These are phyloP conservation scores for Carcina quercana DNA, from an alignment of 2,888 invertebrate genomes.

Conservation along the genomic window DNA sequence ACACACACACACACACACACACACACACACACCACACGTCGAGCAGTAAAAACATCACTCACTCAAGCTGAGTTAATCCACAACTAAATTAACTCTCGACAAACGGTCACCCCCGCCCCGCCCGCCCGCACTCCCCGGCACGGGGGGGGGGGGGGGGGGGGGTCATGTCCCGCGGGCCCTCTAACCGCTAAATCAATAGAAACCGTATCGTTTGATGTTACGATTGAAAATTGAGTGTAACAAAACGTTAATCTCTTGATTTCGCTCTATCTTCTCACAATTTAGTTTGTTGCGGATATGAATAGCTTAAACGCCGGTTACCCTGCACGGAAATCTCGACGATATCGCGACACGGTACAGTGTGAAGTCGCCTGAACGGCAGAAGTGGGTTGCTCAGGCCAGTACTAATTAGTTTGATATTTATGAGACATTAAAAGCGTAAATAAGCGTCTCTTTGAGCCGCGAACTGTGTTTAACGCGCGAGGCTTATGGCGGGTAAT, in stretches of 20 bases:
- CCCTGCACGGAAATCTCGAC: too few species aligned
- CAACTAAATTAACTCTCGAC: constrained; percentile 68
- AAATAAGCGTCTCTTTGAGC: constrained; percentile 31
- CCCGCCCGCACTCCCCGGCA: constrained; percentile 29
- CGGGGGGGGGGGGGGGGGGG: too few species aligned
- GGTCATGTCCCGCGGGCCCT: too few species aligned
- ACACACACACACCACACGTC: constrained; percentile 16
- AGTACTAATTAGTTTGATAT: constrained; percentile 46
- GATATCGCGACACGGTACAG: too few species aligned
- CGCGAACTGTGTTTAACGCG: too few species aligned
- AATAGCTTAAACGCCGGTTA: too few species aligned
- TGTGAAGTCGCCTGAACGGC: too few species aligned
- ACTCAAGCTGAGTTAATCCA: constrained; percentile 65
- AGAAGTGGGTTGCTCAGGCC: too few species aligned
- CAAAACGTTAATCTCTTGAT: constrained; percentile 41
- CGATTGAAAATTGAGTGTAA: constrained; percentile 35
- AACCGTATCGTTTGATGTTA: constrained; percentile 26
- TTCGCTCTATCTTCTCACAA: constrained; percentile 53
- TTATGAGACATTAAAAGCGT: constrained; percentile 45
- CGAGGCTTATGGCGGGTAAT: too few species aligned
- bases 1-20: background rate
- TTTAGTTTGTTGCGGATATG: too few species aligned
- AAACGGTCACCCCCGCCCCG: constrained; percentile 39
- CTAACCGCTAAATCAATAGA: too few species aligned
- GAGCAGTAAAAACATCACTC: constrained; percentile 57